These are phyloP conservation scores for Hetaerina americana DNA, from an alignment of 1,140 invertebrate genomes.

Conservation along the genomic window DNA sequence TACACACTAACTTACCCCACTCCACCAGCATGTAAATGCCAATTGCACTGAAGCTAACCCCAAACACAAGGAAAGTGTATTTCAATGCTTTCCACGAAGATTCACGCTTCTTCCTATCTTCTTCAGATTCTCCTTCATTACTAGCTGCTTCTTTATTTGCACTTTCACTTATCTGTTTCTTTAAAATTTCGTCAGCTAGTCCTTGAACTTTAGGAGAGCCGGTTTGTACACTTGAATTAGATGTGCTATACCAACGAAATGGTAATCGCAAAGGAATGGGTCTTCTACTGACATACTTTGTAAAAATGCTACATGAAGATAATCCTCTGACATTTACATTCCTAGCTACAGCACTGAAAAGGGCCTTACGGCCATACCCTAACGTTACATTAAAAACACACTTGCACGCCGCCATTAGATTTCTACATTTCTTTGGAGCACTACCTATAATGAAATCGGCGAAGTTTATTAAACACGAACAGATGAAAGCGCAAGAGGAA, in stretches of 20 bases:
- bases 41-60: slow-evolving; percentile 30
- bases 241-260: not conserved
- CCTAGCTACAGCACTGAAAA: not conserved
- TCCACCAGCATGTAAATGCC: slow-evolving; percentile 25
- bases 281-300: not conserved
- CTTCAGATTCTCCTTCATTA: slow-evolving; percentile 26
- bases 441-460: no score
- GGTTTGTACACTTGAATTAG: not conserved
- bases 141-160: not conserved
- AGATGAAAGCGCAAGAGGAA: no score
- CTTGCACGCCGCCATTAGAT: not conserved
- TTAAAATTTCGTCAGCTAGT: slow-evolving; percentile 2
- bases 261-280: not conserved
- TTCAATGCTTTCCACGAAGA: slow-evolving; percentile 39
- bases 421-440: not conserved
- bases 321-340: not conserved
- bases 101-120: slow-evolving; percentile 33
- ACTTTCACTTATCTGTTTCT: not conserved
- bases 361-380: not conserved
- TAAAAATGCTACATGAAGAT: not conserved
- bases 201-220: not conserved
- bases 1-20: slow-evolving; percentile 24
- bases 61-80: slow-evolving; percentile 35
- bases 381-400: not conserved
- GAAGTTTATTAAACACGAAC: no score